Base-by-base conservation (phyloP, 2,888 invertebrate genomes). In the Galerucella calmariensis region DNA sequence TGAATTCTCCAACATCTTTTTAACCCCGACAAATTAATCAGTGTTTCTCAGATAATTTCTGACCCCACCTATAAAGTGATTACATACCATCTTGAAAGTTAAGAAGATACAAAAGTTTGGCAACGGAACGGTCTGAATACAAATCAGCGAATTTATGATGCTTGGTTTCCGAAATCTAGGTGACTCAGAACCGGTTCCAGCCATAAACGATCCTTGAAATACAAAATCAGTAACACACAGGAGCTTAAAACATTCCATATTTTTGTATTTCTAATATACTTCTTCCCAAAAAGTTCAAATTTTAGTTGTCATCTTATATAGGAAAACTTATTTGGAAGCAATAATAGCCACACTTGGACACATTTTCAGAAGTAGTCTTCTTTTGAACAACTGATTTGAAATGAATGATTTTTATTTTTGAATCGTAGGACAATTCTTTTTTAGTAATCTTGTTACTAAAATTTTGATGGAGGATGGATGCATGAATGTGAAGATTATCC, bases 21-120 rank as follows among this genome's bases (percentile, higher is more conserved):
- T 67, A 72, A 72, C 76, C 66, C 69, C 61, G 61, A 73, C 78
- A 77, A 79, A 79, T 79, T 79, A 79, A 79, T 79, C 78, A 79
- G 77, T 75, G 79, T 78, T 77, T 78, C 73, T 44, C 70, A 74
- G 75, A 74, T 76, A 72, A 70, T 72, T 72, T 69, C 76, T 72
- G 73, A 75, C 74, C 78, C 77, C 77, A 77, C 79, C 77, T 81
- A 81, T 81, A 82, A 83, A 82, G 83, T 82, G 82, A 83, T 83
- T 84, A 84, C 82, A 82, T 81, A 84, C 83, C 83, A 83, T 84
- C 83, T 82, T 81, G 81, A 79, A 67, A 84, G 84, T 83, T 84
- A 84, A 85, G 84, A 85, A 86, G 86, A 86, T 85, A 86, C 85
- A 86, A 85, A 85, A 86, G 85, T 86, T 85, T 77, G 83, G 80